Evolutionary conservation across 2,888 invertebrate species (phyloP).

Genomic region (Drosophila barbarae): DNA sequence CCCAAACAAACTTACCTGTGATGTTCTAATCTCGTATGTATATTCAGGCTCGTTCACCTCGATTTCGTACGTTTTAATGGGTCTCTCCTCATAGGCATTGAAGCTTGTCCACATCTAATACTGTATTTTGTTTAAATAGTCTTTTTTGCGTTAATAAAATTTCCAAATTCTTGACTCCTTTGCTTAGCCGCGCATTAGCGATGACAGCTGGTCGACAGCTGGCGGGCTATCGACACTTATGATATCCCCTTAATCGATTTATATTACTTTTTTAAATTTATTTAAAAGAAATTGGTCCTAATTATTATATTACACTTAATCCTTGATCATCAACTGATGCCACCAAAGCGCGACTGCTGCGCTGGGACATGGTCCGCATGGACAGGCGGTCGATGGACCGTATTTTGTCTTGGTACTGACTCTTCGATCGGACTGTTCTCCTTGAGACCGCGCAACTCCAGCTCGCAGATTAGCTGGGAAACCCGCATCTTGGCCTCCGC

Average conservation of each 20-base stretch:
- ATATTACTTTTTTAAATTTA: background rate
- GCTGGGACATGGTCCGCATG: background rate
- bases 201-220: background rate
- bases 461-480: constrained; percentile 65
- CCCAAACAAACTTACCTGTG: background rate
- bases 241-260: background rate
- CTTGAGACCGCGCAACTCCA: constrained; percentile 58
- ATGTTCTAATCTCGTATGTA: background rate
- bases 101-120: background rate
- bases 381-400: constrained; percentile 1
- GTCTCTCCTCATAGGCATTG: background rate
- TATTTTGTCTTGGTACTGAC: constrained; percentile 10
- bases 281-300: background rate
- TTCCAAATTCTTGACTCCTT: background rate
- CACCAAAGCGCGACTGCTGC: constrained; percentile 7
- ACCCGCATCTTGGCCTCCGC: constrained; percentile 70
- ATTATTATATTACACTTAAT: background rate
- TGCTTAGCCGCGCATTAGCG: constrained; percentile 10
- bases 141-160: background rate
- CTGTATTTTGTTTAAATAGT: background rate
- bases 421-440: constrained; percentile 41
- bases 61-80: background rate
- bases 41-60: background rate
- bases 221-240: background rate
- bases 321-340: constrained; percentile 10